A percentile compares a stretch with the other conserved stretches of the same genome.
phyloP scores from a whole-genome alignment of 2,113 vertebrate genomes.

The Erythrocebus patas region DNA sequence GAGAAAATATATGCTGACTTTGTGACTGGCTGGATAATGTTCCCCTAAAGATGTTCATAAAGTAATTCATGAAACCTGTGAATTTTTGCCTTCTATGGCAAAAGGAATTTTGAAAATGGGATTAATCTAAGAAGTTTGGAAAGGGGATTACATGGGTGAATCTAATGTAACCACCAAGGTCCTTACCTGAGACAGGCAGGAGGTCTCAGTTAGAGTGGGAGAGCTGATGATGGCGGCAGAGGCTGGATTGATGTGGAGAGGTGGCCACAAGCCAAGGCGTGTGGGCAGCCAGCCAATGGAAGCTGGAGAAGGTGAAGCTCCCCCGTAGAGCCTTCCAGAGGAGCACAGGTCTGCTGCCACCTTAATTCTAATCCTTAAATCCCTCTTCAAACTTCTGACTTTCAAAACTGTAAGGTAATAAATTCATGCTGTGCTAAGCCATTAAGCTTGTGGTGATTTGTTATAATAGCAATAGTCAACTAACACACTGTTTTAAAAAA shows the following conservation, averaged over 20 bases:
- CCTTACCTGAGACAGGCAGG: fast-evolving
- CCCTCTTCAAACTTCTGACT: neutral
- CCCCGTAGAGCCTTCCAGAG: neutral
- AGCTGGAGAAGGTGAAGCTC: neutral
- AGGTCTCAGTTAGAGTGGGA: too few species aligned
- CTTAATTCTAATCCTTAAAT: neutral
- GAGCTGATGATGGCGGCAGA: fast-evolving
- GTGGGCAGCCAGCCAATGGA: fast-evolving
- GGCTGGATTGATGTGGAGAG: too few species aligned
- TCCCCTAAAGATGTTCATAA: fast-evolving
- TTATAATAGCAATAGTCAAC: neutral
- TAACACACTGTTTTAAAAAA: neutral
- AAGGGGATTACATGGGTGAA: too few species aligned
- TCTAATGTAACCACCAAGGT: neutral
- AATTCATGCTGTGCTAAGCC: neutral
- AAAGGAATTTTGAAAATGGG: too few species aligned
- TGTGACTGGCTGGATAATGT: neutral
- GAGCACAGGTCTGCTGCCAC: neutral
- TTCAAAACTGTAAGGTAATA: neutral
- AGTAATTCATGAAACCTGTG: too few species aligned
- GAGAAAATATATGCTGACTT: neutral
- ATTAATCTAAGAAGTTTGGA: neutral
- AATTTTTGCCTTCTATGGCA: too few species aligned
- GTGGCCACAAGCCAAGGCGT: fast-evolving
- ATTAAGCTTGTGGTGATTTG: neutral